These are phyloP conservation scores for Tachystola acroxantha DNA, from an alignment of 2,888 invertebrate genomes.

Conservation along the genomic window DNA sequence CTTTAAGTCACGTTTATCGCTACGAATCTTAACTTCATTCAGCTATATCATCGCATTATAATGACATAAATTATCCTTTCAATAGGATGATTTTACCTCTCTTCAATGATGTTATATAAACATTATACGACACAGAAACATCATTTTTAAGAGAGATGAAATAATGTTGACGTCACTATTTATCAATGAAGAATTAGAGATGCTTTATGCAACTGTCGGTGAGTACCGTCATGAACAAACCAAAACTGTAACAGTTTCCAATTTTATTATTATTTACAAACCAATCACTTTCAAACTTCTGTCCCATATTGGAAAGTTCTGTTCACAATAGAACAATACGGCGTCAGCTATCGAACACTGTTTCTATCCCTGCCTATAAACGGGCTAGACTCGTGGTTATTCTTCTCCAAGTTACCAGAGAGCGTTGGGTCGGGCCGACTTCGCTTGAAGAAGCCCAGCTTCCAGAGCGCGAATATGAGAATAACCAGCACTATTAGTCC, in stretches of 20 bases:
- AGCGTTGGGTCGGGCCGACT: slow-evolving; percentile 90
- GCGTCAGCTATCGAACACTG: slow-evolving; percentile 62
- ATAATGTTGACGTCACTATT: too few species aligned
- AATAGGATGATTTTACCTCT: too few species aligned
- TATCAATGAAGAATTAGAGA: too few species aligned
- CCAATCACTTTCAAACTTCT: slow-evolving; percentile 3
- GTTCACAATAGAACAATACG: slow-evolving; percentile 24
- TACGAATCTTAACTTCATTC: too few species aligned
- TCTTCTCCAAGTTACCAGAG: slow-evolving; percentile 88
- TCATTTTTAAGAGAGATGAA: too few species aligned
- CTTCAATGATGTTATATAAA: too few species aligned
- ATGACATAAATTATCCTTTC: too few species aligned
- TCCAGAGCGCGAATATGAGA: slow-evolving; percentile 89
- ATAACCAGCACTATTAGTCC: slow-evolving; percentile 90
- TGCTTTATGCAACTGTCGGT: too few species aligned
- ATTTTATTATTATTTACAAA: slow-evolving; percentile 9
- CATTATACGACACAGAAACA: too few species aligned
- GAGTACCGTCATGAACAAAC: neutral
- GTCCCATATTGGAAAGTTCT: slow-evolving; percentile 17
- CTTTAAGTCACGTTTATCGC: too few species aligned
- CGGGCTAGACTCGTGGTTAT: slow-evolving; percentile 83
- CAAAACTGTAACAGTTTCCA: slow-evolving; percentile 16
- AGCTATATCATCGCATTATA: too few species aligned
- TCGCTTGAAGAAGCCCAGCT: slow-evolving; percentile 93
- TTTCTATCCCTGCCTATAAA: slow-evolving; percentile 71